Evolutionary conservation across 2,888 invertebrate species (phyloP), one percentile per base, ranked within the genome.

Genomic region (Alviniconcha strummeri): DNA sequence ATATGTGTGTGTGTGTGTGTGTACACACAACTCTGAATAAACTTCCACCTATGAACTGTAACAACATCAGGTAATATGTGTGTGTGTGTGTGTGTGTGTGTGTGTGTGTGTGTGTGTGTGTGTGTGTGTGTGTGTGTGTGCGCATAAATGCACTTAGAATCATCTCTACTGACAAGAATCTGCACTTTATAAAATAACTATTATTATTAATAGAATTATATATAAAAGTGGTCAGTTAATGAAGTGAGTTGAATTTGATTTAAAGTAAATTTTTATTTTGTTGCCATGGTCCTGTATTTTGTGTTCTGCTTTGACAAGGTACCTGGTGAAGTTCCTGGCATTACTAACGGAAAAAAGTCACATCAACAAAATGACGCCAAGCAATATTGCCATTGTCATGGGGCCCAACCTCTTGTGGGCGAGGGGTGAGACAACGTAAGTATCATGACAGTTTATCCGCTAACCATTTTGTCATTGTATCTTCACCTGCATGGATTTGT

Each of bases 311-410:
- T 36, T 36, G 36, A 36, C 36, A 36, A 36, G 36, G 36, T 96
- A 96, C 93, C 95, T 99, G 89, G 96, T 98, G 83, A 98, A 98
- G 94, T 99, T 99, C 94, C 95, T 99, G 92, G 95, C 96, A 82
- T 95, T 96, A 90, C 94, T 99, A 89, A 96, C 97, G 15, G 96
- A 97, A 93, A 96, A 97, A 93, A 96, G 97, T 89, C 96, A 96
- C 89, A 95, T 96, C 86, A 99, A 98, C 94, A 98, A 98, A 94
- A 99, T 99, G 99, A 96, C 96, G n/a, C 96, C 98, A 0, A 97
- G 97, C 86, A 99, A 99, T 94, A 95, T 99, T 91, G 98, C 98
- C 36, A 98, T 99, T 91, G 99, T 99, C 9, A 97, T 99, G 92
- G 98, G 98, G 5, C 99, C 99, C 0, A 99, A 98, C 95, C 95